These are phyloP conservation scores for Petrocephalus microphthalmus DNA, from an alignment of 2,113 vertebrate species.

Conservation along the genomic window DNA sequence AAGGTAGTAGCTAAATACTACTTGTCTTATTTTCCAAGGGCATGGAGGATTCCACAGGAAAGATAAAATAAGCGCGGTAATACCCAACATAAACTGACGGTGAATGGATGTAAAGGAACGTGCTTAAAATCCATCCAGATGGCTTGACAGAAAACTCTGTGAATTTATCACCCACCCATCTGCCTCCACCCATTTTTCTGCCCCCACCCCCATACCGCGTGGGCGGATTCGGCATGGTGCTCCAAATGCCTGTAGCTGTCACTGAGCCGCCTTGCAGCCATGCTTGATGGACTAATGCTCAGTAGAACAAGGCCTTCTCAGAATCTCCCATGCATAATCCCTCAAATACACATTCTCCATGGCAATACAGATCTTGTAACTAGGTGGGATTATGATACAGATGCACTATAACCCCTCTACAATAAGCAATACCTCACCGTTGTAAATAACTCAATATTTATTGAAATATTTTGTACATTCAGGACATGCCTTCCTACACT, in stretches of 20 bases:
- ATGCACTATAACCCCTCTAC: not conserved
- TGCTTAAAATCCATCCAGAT: not conserved
- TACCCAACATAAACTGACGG: not conserved
- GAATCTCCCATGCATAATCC: not conserved
- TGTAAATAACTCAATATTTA: not conserved
- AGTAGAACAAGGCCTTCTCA: not conserved
- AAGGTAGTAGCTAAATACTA: not conserved
- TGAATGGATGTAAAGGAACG: not conserved
- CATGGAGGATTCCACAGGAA: not conserved
- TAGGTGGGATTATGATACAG: not conserved
- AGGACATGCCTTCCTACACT: not conserved
- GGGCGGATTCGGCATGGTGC: not conserved
- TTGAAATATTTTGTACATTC: not conserved
- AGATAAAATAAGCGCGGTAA: not conserved
- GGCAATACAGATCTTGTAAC: not conserved
- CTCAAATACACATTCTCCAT: not conserved
- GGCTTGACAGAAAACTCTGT: not conserved
- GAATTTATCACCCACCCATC: not conserved
- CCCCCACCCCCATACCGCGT: not conserved
- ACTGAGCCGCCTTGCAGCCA: not conserved
- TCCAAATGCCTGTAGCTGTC: not conserved
- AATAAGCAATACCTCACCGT: not conserved
- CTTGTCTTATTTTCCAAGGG: not conserved
- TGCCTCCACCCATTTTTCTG: not conserved
- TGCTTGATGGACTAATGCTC: not conserved